Evolutionary conservation across 2,113 vertebrate species (phyloP).

Genomic region (Polyodon spathula): DNA sequence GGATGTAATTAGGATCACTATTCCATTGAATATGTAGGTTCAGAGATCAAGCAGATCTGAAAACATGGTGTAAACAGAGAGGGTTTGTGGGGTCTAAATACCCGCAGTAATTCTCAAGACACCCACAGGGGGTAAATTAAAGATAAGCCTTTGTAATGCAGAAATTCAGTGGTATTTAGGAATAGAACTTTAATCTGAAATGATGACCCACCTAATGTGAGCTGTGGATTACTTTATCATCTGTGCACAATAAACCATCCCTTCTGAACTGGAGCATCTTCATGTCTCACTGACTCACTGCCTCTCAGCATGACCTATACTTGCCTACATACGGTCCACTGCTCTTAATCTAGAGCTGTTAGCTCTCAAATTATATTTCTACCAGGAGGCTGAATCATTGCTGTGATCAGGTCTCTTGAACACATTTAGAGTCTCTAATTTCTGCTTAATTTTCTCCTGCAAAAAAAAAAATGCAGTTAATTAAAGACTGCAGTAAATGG

Average conservation of each 20-base stretch:
- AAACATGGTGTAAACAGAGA: too few species aligned
- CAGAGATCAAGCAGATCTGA: too few species aligned
- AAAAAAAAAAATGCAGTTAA: too few species aligned
- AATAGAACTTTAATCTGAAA: background rate
- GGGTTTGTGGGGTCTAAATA: too few species aligned
- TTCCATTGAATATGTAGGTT: too few species aligned
- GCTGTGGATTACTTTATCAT: background rate
- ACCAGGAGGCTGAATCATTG: background rate
- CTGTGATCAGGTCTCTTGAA: background rate
- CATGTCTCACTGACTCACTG: slow-evolving; percentile 13
- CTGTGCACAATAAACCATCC: background rate
- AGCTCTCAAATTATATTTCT: slow-evolving; percentile 11
- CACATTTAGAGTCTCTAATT: too few species aligned
- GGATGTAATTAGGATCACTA: too few species aligned
- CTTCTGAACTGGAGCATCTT: background rate
- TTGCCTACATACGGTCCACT: slow-evolving; percentile 13
- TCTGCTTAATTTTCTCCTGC: too few species aligned
- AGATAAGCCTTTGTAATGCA: too few species aligned
- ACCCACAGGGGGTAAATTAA: too few species aligned
- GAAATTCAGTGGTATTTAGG: background rate
- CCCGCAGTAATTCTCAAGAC: too few species aligned
- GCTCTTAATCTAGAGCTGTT: slow-evolving; percentile 15
- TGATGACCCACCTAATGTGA: background rate
- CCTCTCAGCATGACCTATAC: slow-evolving; percentile 43
- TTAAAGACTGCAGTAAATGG: too few species aligned